Base-by-base conservation (phyloP, 2,797 vertebrate genomes). In the Sebastes kiyomatsui region DNA sequence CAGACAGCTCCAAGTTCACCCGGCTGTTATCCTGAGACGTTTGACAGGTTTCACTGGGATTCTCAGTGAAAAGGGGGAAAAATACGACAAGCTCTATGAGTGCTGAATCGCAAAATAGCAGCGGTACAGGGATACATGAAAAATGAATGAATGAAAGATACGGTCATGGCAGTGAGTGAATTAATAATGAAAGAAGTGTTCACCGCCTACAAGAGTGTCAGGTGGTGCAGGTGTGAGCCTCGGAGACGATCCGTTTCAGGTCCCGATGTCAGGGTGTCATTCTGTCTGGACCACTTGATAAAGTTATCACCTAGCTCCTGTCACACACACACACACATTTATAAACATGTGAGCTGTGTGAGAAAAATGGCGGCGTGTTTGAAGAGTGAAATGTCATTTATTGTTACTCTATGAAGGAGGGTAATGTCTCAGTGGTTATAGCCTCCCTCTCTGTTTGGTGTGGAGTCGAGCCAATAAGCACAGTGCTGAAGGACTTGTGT, bases 141-240 rank as follows among this genome's bases (percentile, higher is more conserved):
- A 92, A 87, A 87, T 87, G 18, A 84, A 92, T 89, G 83, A 89
- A 78, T 83, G 66, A 87, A 84, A 86, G 85, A 87, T 73, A 28
- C 5, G 71, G 87, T 84, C 88, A 84, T 87, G 88, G 77, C 81
- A 92, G 79, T 25, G 72, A 72, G 32, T 92, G 82, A 90, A 93
- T 93, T 84, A 93, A 90, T 93, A 86, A 93, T 92, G 84, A 79
- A 75, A 59, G 61, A 72, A 13, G 49, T 67, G 82, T 72, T 82
- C 67, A 18, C 77, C 46, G 75, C 59, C 68, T 75, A 38, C 58
- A 42, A 42, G 79, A 77, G 61, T 30, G 88, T 86, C 65, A 79
- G 80, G 49, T 23, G 58, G 20, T 67, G 79, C 62, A 30, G 69
- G 55, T 71, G 55, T 25, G 23, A 82, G 66, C 16, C 16, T 56